Evolutionary conservation across 2,888 invertebrate genomes (phyloP).

Genomic region (Metellina segmentata): DNA sequence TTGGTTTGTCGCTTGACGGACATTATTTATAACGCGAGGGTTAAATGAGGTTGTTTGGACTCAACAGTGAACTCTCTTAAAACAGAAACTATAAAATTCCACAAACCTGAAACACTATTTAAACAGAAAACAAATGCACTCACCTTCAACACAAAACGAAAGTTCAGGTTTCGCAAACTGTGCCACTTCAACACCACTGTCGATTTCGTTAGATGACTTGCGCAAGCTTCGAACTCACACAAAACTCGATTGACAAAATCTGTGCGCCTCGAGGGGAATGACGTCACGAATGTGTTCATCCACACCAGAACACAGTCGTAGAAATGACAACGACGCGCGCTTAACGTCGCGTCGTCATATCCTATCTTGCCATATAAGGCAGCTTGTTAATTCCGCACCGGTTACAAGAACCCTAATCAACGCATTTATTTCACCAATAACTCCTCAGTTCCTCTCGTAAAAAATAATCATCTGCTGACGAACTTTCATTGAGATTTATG

Average conservation of each 20-base stretch:
- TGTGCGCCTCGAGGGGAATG: background rate
- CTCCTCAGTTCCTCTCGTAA: slow-evolving; percentile 22
- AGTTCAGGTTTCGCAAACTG: too few species aligned
- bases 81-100: too few species aligned
- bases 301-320: background rate
- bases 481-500: slow-evolving; percentile 30
- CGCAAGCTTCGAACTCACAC: background rate
- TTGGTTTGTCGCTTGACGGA: too few species aligned
- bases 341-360: slow-evolving; percentile 15
- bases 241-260: background rate
- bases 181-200: too few species aligned
- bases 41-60: too few species aligned
- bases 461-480: background rate
- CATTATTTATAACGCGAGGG: too few species aligned
- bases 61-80: too few species aligned
- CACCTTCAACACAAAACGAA: too few species aligned
- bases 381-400: slow-evolving; percentile 37
- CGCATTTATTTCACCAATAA: background rate
- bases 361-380: slow-evolving; percentile 55
- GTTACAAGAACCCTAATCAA: slow-evolving; percentile 12
- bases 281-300: slow-evolving; percentile 3
- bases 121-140: too few species aligned
- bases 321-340: slow-evolving; percentile 24
- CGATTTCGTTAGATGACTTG: background rate
- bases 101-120: too few species aligned